Evolutionary conservation across 2,888 invertebrate genomes (phyloP), one percentile per base, ranked within the genome.

Genomic region (Lasioglossum pauxillum): DNA sequence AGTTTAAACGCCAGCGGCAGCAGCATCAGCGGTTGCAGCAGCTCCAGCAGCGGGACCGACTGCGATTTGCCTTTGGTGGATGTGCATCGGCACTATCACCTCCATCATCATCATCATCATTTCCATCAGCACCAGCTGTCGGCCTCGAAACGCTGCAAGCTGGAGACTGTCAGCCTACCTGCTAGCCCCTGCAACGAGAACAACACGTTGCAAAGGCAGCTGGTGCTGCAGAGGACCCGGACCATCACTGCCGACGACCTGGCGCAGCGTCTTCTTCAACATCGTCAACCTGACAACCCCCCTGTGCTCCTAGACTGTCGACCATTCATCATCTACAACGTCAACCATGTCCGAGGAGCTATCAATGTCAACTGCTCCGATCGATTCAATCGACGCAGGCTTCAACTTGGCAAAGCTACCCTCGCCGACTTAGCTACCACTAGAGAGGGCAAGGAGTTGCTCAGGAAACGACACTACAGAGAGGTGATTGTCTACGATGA

Each of bases 401-500:
- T 97, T 87, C 97, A 97, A 92, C 96, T 96, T 92, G 97, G 97
- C 19, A 97, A 97, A 92, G 97, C 97, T 16, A 96, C 96, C 5
- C 94, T 97, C 38, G 96, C 97, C 77, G 97, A 97, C 94, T 95
- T 97, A 87, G 97, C 97, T 46, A 96, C 96, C 41, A 96, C 96
- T 10, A 95, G 96, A 77, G 97, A 97, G 88, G 96, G 97, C 84
- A 97, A 97, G 93, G 97, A 97, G 89, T 93, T 96, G 76, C 95
- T 97, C 81, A 96, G 96, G 92, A 96, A 96, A 86, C 95, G 96
- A 80, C 93, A 95, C 84, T 96, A 96, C 90, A 96, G 96, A 89
- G 97, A 97, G 92, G 97, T 97, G 81, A 96, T 97, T 78, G 96
- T 97, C 75, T 97, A 97, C 93, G 97, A 97, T 93, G 97, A 97